Base-by-base conservation (phyloP, 2,113 vertebrate genomes). In the Suncus etruscus region DNA sequence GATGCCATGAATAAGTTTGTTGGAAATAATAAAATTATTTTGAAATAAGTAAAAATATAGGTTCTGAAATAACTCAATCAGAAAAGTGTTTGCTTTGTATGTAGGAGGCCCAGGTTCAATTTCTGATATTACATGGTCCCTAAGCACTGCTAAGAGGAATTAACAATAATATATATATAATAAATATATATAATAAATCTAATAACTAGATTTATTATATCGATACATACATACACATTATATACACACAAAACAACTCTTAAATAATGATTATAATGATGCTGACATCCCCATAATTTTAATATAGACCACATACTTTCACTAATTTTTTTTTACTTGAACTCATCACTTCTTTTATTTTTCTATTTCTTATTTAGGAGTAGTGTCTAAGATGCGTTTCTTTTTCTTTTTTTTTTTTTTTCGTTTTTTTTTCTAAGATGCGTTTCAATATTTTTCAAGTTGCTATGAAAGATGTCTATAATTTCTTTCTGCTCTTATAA, bases 401-500 rank as follows among this genome's bases (percentile, higher is more conserved):
- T 81, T 96, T 83, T 72, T 96, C 87, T n/a, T n/a, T n/a, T n/a
- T n/a, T n/a, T n/a, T n/a, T n/a, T n/a, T n/a, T n/a, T n/a, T n/a
- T n/a, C n/a, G n/a, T n/a, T n/a, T n/a, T n/a, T n/a, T n/a, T n/a
- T n/a, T 2, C 92, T 92, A 29, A 48, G 80, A 85, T 87, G 86
- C 88, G 75, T 68, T 92, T 96, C 32, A 85, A 45, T 83, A 94
- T 81, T 96, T 83, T 72, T 96, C 87, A 93, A 69, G 61, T 50
- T 69, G 72, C 63, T 72, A 87, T 97, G 79, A 96, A 96, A 96
- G 51, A 95, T 48, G 76, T 27, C 77, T 94, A 81, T 69, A 86
- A 91, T 95, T 97, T 96, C 22, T 79, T 95, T 96, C 72, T 94
- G 83, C 25, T 94, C 96, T 94, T 94, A 39, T 80, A 95, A 96